Base-by-base conservation (phyloP, 2,797 vertebrate genomes). In the Cynodonichthys magdalenae region DNA sequence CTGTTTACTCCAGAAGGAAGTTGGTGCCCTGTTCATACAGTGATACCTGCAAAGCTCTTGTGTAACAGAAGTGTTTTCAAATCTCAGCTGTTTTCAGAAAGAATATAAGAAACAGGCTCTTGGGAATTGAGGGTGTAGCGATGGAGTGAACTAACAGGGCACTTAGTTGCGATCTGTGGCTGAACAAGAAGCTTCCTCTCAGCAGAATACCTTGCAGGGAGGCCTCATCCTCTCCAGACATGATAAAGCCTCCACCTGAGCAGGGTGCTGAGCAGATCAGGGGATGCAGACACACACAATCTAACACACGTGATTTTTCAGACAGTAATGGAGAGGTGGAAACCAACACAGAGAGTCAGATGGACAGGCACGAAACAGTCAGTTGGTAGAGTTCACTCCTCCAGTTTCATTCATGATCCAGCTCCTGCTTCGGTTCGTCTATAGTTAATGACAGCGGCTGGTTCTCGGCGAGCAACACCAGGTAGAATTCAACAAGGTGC, bases 91-190 rank as follows among this genome's bases (percentile, higher is more conserved):
- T 72, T 86, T 81, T 80, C 44, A 53, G 63, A 74, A 39, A 46
- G 45, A 51, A 15, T 18, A 4, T 1, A 27, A 52, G 58, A 69
- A 31, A 89, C 76, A 81, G 83, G 72, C 83, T 86, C 69, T 64
- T 49, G 74, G 80, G 84, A 84, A 31, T 44, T 7, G 15, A 54
- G 71, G 65, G 76, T 64, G 58, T 76, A 74, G 55, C 75, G 83
- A 82, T 80, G 63, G 81, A 78, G 69, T 81, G 83, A 87, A 85
- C 80, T 81, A 85, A 84, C 85, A 75, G 85, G 75, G 71, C 79
- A 82, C 83, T 84, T 73, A 81, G 79, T 69, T 1, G 70, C 82
- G 87, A 81, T 85, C 78, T 81, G 82, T 72, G 74, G 80, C 82
- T 76, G 73, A 84, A 77, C 84, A 71, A 79, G 80, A 71, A 59